Base-by-base conservation (phyloP, 2,888 invertebrate genomes). In the Teleiodes luculella region DNA sequence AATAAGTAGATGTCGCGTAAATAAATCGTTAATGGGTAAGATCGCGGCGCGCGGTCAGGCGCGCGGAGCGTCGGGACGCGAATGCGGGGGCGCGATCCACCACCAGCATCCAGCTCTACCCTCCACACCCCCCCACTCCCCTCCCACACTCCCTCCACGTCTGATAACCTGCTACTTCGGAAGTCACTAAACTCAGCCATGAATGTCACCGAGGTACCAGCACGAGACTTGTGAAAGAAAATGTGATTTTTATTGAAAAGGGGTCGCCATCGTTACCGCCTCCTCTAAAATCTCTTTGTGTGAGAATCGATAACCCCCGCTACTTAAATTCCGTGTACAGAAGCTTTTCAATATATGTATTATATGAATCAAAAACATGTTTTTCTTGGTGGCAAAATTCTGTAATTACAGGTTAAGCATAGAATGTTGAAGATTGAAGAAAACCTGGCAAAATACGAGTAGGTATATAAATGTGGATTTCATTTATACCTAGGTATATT, bases 161-260 rank as follows among this genome's bases (percentile, higher is more conserved):
- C 85, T 85, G 88, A 88, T 88, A 89, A 88, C 88, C 86, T 85
- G 86, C 86, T 86, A 85, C 88, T 87, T 87, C 84, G 86, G 87
- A 87, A 87, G 88, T 87, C 88, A 86, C 83, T 87, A 87, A 86
- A 87, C 87, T 83, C 81, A 69, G 76, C 74, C 80, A 82, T 83
- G 81, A 86, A 86, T 83, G 85, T 83, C 84, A 80, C 80, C 75
- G 78, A 78, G 74, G 74, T 77, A 76, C 76, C 76, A 78, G 78
- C 78, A 78, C 72, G 73, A 76, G 73, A 78, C 76, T 80, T 76
- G 76, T 76, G 80, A 80, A 79, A 78, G 86, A 83, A 86, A 86
- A 85, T 83, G 79, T 72, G 80, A 83, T 81, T 86, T 86, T 85
- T 85, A 85, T 86, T 84, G 81, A 78, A 84, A 82, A 80, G 73